Evolutionary conservation across 2,113 vertebrate species (phyloP), one percentile per base, ranked within the genome.

Genomic region (Rallus limicola): DNA sequence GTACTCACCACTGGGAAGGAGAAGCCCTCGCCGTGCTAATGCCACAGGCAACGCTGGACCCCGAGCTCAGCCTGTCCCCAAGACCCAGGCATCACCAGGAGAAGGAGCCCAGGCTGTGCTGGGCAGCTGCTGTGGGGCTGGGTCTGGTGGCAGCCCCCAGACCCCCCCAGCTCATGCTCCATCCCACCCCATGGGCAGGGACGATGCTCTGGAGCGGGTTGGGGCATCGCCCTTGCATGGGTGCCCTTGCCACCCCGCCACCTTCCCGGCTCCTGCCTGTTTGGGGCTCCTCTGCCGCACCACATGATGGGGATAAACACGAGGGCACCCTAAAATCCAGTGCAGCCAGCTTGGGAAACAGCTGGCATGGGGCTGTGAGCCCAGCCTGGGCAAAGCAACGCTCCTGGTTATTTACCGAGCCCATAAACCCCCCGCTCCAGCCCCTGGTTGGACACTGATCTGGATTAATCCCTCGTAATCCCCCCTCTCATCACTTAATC

Each of bases 401-500:
- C 71, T 24, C 33, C 16, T 1, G 2, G 63, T 80, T 91, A 92
- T 76, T 94, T 89, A 92, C 70, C 17, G 21, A 77, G 82, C 1
- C 40, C 82, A 28, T 15, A 85, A 77, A 85, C 8, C 75, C 42
- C 70, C 50, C 2, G 76, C 38, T 48, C 44, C 60, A 14, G 90
- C 75, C 71, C 17, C 86, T 38, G 86, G 63, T 53, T 82, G 90
- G 92, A 93, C 84, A 78, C 44, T 74, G 95, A 96, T 74, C 79
- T 69, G 78, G 71, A 94, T 92, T 97, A 96, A 96, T 63, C 67
- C 90, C 68, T 31, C 14, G 1, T 95, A 92, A 95, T 92, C 82
- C 38, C 67, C 67, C 13, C 68, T 89, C 95, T 90, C 93, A 71
- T 5, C 59, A 8, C 24, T 78, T 96, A 96, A 97, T 94, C 91